These are phyloP conservation scores for Cyprinodon tularosa DNA, from an alignment of 2,113 vertebrate species.

Conservation along the genomic window DNA sequence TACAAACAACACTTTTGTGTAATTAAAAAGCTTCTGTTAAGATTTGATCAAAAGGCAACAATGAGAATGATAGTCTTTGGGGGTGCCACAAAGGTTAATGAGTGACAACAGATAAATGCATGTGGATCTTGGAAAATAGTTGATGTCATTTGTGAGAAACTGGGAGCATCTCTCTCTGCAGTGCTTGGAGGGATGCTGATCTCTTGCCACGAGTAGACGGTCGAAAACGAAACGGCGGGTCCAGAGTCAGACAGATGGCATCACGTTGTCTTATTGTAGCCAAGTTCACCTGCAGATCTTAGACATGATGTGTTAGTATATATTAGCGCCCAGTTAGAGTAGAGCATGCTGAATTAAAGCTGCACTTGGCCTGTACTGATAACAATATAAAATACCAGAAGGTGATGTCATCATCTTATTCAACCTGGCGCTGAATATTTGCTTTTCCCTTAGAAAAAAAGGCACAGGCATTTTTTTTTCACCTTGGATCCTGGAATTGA, in stretches of 20 bases:
- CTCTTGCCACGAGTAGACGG: not conserved
- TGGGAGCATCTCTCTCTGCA: conserved; percentile 56
- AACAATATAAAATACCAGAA: not conserved
- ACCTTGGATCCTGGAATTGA: not conserved
- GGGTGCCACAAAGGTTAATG: not conserved
- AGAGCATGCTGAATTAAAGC: conserved; percentile 22
- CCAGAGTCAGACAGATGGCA: conserved; percentile 45
- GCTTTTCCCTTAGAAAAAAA: not conserved
- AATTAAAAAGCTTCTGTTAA: conserved; percentile 17
- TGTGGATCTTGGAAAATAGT: conserved; percentile 24
- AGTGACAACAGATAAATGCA: not conserved
- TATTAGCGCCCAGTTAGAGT: conserved; percentile 25
- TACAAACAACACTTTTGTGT: not conserved
- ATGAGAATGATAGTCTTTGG: not conserved
- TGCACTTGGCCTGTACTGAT: conserved; percentile 28
- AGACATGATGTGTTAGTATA: conserved; percentile 28
- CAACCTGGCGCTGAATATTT: not conserved
- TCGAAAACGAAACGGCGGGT: conserved; percentile 14
- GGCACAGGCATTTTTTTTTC: not conserved
- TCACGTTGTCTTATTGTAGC: conserved; percentile 31
- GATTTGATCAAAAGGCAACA: conserved; percentile 1
- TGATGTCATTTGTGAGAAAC: conserved; percentile 19
- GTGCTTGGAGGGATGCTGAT: not conserved
- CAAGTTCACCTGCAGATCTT: conserved; percentile 32
- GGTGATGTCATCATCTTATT: not conserved